Evolutionary conservation across 2,113 vertebrate genomes (phyloP).

Genomic region (Ivindomyrus marchei): DNA sequence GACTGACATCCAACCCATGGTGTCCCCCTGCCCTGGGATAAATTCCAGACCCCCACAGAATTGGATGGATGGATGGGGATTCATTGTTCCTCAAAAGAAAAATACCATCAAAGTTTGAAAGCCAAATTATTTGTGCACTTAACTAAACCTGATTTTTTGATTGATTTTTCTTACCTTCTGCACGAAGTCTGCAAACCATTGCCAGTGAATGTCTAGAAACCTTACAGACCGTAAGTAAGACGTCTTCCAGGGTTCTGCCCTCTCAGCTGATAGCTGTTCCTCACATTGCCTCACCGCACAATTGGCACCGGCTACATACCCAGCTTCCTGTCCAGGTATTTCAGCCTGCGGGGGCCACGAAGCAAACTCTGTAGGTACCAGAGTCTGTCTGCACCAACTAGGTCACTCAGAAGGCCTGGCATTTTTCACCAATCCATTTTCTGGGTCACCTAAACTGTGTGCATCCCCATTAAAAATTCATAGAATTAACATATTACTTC

Average conservation of each 20-base stretch:
- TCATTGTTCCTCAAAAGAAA: not conserved
- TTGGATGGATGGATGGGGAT: not conserved
- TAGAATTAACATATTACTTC: slow-evolving; percentile 8
- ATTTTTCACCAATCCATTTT: not conserved
- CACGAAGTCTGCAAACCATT: not conserved
- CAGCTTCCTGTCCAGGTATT: not conserved
- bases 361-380: not conserved
- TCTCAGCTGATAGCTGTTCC: not conserved
- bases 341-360: not conserved
- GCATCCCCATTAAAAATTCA: not conserved
- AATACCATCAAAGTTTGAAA: not conserved
- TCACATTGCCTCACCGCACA: not conserved
- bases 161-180: not conserved
- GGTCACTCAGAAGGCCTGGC: not conserved
- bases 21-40: not conserved
- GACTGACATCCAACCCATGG: not conserved
- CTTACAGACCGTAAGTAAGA: not conserved
- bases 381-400: not conserved
- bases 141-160: not conserved
- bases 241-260: not conserved
- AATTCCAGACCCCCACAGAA: not conserved
- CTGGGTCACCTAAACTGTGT: not conserved
- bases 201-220: not conserved
- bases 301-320: not conserved
- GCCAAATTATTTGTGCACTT: not conserved